phyloP scores from a whole-genome alignment of 2,888 invertebrate genomes.

The Ischnura elegans region DNA sequence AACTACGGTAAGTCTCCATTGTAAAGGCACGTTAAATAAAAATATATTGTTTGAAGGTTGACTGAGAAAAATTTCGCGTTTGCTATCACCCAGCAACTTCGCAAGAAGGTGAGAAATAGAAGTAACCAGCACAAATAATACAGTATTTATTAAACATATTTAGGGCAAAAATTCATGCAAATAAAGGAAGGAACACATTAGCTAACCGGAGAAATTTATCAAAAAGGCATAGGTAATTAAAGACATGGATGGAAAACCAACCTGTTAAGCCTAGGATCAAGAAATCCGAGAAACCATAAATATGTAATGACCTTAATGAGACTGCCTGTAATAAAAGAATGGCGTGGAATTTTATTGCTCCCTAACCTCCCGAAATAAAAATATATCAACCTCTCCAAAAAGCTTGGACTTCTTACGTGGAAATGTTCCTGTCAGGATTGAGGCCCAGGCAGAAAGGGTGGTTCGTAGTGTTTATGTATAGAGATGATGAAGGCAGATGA shows the following conservation, averaged over 20 bases:
- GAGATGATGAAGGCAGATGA: background rate
- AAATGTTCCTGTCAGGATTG: background rate
- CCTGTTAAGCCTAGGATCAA: background rate
- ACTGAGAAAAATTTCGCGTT: too few species aligned
- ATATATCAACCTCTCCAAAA: background rate
- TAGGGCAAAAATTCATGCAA: background rate
- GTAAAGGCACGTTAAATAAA: too few species aligned
- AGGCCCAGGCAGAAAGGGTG: too few species aligned
- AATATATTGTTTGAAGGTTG: too few species aligned
- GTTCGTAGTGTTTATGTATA: background rate
- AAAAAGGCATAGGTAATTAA: background rate
- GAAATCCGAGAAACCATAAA: conserved; percentile 41
- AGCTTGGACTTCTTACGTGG: conserved; percentile 36
- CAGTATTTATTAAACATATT: too few species aligned
- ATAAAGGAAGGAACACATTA: background rate
- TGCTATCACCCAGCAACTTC: too few species aligned
- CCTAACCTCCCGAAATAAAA: conserved; percentile 5
- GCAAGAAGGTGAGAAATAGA: too few species aligned
- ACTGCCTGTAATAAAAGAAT: conserved; percentile 41
- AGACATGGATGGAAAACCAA: background rate
- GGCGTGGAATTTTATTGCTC: conserved; percentile 50
- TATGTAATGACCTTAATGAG: conserved; percentile 54
- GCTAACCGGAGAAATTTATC: background rate
- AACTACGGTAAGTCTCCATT: too few species aligned
- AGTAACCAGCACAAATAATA: too few species aligned